Percentiles rank a stretch among this genome's conserved stretches.
phyloP scores from a whole-genome alignment of 2,888 invertebrate species.

The Cerastis leucographa region DNA sequence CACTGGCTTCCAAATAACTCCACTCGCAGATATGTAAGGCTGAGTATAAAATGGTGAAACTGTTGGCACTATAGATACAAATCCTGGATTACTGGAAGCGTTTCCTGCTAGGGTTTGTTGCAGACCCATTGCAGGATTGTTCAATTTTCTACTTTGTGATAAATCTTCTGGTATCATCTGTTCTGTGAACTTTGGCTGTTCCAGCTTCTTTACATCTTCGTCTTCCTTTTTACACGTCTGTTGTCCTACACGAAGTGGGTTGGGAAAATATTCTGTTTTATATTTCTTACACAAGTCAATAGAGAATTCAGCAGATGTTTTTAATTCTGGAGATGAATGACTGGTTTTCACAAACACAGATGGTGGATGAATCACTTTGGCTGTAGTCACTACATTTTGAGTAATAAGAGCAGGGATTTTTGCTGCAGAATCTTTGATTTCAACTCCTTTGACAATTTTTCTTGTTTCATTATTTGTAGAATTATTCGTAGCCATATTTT shows the following conservation, averaged over 20 bases:
- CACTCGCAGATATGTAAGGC: slow-evolving; percentile 70
- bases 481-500: slow-evolving; percentile 8
- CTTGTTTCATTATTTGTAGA: neutral
- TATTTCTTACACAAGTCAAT: slow-evolving; percentile 47
- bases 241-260: neutral
- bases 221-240: slow-evolving; percentile 8
- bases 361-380: slow-evolving; percentile 26
- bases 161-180: slow-evolving; percentile 72
- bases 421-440: slow-evolving; percentile 10
- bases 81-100: slow-evolving; percentile 52
- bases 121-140: slow-evolving; percentile 21
- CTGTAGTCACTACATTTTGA: slow-evolving; percentile 31
- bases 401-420: neutral
- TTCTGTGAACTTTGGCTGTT: slow-evolving; percentile 14
- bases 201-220: slow-evolving; percentile 13
- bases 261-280: slow-evolving; percentile 6
- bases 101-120: slow-evolving; percentile 30
- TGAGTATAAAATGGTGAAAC: slow-evolving; percentile 68
- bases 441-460: neutral
- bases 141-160: slow-evolving; percentile 53
- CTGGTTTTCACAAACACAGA: slow-evolving; percentile 20
- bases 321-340: slow-evolving; percentile 1
- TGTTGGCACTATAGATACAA: slow-evolving; percentile 70
- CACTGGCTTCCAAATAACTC: slow-evolving; percentile 79
- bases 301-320: slow-evolving; percentile 38